A percentile compares a stretch with the other conserved stretches of the same genome.
These are phyloP conservation scores for Cordilura impudica DNA, from an alignment of 2,888 invertebrate species.

Conservation along the genomic window DNA sequence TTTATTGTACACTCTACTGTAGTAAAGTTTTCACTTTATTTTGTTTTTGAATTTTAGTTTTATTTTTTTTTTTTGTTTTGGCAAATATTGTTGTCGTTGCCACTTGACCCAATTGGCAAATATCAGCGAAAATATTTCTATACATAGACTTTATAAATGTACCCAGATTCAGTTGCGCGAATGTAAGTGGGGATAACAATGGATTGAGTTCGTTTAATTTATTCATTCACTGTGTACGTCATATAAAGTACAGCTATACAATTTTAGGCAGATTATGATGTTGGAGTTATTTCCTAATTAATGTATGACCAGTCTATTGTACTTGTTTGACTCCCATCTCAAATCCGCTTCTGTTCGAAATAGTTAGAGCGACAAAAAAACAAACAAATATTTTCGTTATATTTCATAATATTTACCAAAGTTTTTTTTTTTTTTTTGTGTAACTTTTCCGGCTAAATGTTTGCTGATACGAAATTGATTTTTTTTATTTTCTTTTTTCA, in stretches of 20 bases:
- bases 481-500: background rate
- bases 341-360: background rate
- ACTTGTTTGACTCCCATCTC: background rate
- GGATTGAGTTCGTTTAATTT: too few relatives aligned
- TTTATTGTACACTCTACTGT: background rate
- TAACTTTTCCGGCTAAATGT: conserved; percentile 19
- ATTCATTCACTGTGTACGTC: too few relatives aligned
- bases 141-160: conserved; percentile 1
- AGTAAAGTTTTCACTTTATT: conserved; percentile 44
- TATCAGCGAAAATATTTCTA: conserved; percentile 39
- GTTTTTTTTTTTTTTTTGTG: background rate
- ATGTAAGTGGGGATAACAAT: background rate
- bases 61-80: conserved; percentile 33
- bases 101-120: conserved; percentile 65
- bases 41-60: too few relatives aligned
- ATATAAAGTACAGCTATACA: too few relatives aligned
- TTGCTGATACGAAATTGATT: conserved; percentile 23
- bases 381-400: conserved; percentile 3
- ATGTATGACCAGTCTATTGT: too few relatives aligned
- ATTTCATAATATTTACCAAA: conserved; percentile 11
- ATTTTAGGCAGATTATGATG: too few relatives aligned
- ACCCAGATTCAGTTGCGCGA: background rate
- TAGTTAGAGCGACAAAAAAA: background rate
- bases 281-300: too few relatives aligned
- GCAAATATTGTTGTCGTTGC: conserved; percentile 61